Conservation (phyloP, 1,140 invertebrate species). For the Musca vetustissima region DNA sequence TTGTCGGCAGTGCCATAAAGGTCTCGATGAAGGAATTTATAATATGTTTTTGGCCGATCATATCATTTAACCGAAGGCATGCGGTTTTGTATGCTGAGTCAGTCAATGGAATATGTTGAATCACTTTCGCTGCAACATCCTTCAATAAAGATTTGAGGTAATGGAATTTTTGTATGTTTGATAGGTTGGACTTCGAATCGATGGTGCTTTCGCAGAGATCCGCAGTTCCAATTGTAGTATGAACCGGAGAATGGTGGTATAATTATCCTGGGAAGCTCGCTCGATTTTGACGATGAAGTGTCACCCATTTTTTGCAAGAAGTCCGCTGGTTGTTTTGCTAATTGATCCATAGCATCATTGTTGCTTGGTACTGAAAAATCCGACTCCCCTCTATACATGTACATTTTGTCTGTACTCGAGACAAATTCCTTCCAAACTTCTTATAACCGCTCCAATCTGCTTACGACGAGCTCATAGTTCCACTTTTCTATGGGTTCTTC, state of each 20-base stretch:
- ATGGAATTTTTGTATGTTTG: constrained; percentile 20
- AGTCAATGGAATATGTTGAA: constrained; percentile 5
- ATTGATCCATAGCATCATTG: no score
- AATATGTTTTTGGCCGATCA: constrained; percentile 21
- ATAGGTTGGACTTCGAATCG: background rate
- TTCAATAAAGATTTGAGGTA: constrained; percentile 15
- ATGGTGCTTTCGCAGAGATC: constrained; percentile 7
- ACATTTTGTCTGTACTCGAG: no score
- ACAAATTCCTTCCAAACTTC: no score
- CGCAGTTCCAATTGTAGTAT: no score
- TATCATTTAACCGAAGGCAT: constrained; percentile 17
- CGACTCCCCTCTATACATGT: no score
- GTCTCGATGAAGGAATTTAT: constrained; percentile 14
- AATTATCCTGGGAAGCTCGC: constrained; percentile 16
- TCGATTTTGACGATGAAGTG: background rate
- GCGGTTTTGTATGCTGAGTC: constrained; percentile 1
- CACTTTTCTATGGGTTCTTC: no score
- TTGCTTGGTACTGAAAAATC: no score
- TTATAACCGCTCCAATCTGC: no score
- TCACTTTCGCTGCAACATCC: constrained; percentile 10
- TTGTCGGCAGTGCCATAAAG: constrained; percentile 12
- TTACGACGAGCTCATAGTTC: no score
- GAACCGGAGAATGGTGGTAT: constrained; percentile 10
- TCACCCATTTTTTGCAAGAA: no score
- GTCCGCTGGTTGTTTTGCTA: no score